Base-by-base conservation (phyloP, 2,888 invertebrate species). In the Acleris cristana region DNA sequence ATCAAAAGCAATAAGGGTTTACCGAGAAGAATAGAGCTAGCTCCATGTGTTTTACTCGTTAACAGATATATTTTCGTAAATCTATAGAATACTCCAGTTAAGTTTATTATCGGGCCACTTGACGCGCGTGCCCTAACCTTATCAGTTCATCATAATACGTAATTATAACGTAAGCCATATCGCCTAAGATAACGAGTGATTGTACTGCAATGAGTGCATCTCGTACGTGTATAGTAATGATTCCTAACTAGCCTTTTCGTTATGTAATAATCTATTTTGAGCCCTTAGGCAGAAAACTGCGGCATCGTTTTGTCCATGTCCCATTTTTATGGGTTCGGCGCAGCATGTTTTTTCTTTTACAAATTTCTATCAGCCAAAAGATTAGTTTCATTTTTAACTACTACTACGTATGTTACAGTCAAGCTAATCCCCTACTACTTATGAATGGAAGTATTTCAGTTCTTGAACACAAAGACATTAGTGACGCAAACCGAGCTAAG, bases 401-500 rank as follows among this genome's bases (percentile, higher is more conserved):
- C n/a, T 30, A 40, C 14, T 40, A 40, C 12, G 10, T 34, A 34
- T 12, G 14, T 40, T 14, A 40, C 40, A 40, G 40, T 40, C 12
- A 12, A 40, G 40, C 1, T 40, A 40, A 14, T 14, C 14, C 4
- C 40, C 10, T 14, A 40, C 14, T 40, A 40, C 40, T 0, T 8
- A 48, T 7, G n/a, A n/a, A 48, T 2, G 4, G 48, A n/a, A 6
- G 48, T 18, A 18, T 48, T n/a, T 48, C 4, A 7, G 18, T 48
- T 48, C 48, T 18, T n/a, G 48, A 48, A 48, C 48, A 48, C 48
- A 23, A 2, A 48, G 26, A 45, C 58, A 51, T 55, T 65, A 30
- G 61, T 45, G 56, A 61, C 65, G 56, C 56, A 61, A 45, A 57
- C 45, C 48, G 6, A 40, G 54, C 49, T 61, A 66, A 66, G 61